phyloP scores from a whole-genome alignment of 2,797 vertebrate species.

The Rachycentron canadum region DNA sequence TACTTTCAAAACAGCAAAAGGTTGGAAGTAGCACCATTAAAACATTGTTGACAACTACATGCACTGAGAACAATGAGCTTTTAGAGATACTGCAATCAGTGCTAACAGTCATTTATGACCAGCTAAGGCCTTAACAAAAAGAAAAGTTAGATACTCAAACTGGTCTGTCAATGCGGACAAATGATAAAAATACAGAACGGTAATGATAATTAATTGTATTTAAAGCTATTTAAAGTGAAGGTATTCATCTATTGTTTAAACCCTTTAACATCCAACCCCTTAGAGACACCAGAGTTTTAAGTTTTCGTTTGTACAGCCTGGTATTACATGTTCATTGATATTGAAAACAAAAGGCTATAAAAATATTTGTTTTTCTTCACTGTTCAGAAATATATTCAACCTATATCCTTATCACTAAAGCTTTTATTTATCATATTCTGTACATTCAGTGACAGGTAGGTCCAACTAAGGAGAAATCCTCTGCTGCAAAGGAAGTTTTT shows the following conservation, averaged over 20 bases:
- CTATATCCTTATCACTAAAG: background rate
- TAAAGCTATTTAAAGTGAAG: background rate
- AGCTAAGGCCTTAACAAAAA: background rate
- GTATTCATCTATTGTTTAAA: background rate
- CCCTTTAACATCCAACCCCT: background rate
- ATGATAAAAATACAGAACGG: background rate
- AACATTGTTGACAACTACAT: conserved; percentile 17
- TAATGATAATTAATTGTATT: background rate
- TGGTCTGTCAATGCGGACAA: background rate
- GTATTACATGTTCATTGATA: no score
- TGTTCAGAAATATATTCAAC: background rate
- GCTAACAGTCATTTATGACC: background rate
- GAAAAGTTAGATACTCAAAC: background rate
- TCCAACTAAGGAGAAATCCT: conserved; percentile 34
- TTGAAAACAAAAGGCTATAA: no score
- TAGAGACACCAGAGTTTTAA: background rate
- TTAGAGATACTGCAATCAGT: background rate
- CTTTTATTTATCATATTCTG: background rate
- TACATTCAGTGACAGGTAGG: background rate
- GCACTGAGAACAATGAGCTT: conserved; percentile 53
- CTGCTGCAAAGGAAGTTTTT: conserved; percentile 43
- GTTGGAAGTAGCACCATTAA: conserved; percentile 27
- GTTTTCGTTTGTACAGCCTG: background rate
- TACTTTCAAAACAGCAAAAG: conserved; percentile 43
- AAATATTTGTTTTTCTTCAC: background rate